Conservation (phyloP, 1,140 invertebrate genomes). For the Eupristina koningsbergeri region DNA sequence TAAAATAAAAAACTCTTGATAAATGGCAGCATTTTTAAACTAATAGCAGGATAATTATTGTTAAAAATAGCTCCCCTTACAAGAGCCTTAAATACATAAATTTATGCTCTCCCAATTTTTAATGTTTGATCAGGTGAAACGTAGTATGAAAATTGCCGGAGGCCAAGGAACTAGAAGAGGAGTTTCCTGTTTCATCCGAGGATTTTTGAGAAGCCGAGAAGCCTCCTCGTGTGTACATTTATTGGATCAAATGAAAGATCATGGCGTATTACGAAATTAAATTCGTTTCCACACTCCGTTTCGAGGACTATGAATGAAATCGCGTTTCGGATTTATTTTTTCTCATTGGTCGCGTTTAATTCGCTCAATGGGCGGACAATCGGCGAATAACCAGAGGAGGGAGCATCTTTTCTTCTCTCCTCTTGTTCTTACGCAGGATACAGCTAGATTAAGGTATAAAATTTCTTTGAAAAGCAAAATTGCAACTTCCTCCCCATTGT, state of each 20-base stretch:
- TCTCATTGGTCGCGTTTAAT: neutral
- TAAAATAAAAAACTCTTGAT: too few species aligned
- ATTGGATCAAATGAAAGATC: neutral
- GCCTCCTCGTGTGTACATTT: neutral
- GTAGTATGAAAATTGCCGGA: too few species aligned
- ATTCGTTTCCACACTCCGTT: neutral
- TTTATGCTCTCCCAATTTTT: too few species aligned
- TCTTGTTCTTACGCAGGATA: conserved; percentile 27
- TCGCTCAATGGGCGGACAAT: conserved; percentile 31
- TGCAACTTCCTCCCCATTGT: conserved; percentile 52
- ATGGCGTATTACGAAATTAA: conserved; percentile 11
- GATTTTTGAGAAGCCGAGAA: too few species aligned
- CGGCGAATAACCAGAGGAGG: conserved; percentile 5
- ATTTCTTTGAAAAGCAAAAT: conserved; percentile 47
- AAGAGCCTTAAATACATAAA: neutral
- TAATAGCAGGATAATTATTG: neutral
- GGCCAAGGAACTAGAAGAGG: too few species aligned
- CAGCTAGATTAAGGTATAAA: conserved; percentile 49
- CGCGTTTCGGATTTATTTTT: conserved; percentile 7
- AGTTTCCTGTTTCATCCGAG: neutral
- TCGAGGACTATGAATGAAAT: conserved; percentile 37
- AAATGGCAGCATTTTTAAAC: neutral
- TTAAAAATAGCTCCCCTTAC: neutral
- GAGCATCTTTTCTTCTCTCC: neutral
- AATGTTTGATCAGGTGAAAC: too few species aligned